phyloP scores from a whole-genome alignment of 2,888 invertebrate genomes.

The Athalia rosae region DNA sequence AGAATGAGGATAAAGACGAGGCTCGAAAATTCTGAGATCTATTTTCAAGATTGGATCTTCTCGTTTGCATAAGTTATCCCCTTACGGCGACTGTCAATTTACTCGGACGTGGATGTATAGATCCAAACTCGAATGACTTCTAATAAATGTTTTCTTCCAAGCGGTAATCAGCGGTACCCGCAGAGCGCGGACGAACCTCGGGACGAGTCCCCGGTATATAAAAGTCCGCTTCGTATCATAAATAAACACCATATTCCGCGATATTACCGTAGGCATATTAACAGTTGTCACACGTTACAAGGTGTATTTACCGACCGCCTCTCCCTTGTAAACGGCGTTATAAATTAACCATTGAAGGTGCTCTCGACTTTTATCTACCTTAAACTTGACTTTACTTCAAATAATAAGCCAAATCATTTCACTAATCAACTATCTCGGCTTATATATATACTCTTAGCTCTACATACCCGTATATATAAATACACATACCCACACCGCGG shows the following conservation, averaged over 20 bases:
- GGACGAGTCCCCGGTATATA: constrained; percentile 22
- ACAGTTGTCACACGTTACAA: constrained; percentile 44
- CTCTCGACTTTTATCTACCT: constrained; percentile 29
- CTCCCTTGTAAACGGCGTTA: constrained; percentile 15
- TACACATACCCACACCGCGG: too few relatives aligned
- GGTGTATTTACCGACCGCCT: constrained; percentile 37
- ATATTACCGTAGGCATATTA: constrained; percentile 9
- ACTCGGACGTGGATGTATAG: constrained; percentile 71
- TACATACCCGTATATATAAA: neutral
- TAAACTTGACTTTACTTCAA: constrained; percentile 15
- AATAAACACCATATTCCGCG: constrained; percentile 39
- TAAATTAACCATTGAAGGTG: constrained; percentile 32
- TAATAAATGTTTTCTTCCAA: constrained; percentile 62
- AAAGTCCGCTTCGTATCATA: constrained; percentile 30
- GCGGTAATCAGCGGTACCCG: constrained; percentile 20
- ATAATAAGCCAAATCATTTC: constrained; percentile 18
- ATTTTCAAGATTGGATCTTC: constrained; percentile 70
- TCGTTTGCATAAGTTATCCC: constrained; percentile 73
- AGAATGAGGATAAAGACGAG: neutral
- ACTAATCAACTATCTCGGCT: constrained; percentile 12
- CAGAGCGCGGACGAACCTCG: constrained; percentile 8
- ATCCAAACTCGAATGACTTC: constrained; percentile 71
- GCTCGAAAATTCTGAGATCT: constrained; percentile 42
- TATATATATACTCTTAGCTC: constrained; percentile 1
- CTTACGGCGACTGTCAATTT: constrained; percentile 71